A percentile compares a stretch with the other conserved stretches of the same genome.
phyloP scores from a whole-genome alignment of 2,797 vertebrate species.

The Phaenicophaeus curvirostris region DNA sequence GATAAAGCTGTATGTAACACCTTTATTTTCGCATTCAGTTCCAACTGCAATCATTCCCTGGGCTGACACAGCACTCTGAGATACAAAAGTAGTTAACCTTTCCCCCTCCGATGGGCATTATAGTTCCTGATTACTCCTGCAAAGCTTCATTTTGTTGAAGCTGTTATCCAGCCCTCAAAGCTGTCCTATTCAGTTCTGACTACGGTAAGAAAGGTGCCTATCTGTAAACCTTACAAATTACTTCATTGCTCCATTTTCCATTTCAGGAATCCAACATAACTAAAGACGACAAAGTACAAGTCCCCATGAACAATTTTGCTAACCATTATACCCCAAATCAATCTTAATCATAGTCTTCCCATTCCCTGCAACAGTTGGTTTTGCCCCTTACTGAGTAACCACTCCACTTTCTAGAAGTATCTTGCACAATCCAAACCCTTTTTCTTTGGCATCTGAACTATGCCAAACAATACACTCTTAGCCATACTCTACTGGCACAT shows the following conservation, averaged over 20 bases:
- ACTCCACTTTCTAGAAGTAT: background rate
- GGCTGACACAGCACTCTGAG: background rate
- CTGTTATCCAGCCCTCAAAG: background rate
- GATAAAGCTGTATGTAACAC: background rate
- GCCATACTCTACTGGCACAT: background rate
- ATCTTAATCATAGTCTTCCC: background rate
- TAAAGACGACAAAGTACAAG: background rate
- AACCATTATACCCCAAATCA: background rate
- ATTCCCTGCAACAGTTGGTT: background rate
- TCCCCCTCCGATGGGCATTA: background rate
- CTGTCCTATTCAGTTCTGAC: background rate
- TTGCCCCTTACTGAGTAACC: background rate
- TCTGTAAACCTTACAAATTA: background rate
- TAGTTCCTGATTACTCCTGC: background rate
- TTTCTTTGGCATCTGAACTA: background rate
- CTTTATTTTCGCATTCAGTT: background rate
- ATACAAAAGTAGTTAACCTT: background rate
- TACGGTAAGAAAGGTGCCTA: background rate
- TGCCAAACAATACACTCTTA: background rate
- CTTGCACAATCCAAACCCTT: background rate
- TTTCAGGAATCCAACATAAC: background rate
- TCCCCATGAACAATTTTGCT: background rate
- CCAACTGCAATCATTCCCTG: background rate
- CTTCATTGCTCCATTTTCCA: background rate
- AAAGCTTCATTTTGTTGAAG: background rate